Evolutionary conservation across 2,888 invertebrate species (phyloP).

Genomic region (Oxyteleia sp.): DNA sequence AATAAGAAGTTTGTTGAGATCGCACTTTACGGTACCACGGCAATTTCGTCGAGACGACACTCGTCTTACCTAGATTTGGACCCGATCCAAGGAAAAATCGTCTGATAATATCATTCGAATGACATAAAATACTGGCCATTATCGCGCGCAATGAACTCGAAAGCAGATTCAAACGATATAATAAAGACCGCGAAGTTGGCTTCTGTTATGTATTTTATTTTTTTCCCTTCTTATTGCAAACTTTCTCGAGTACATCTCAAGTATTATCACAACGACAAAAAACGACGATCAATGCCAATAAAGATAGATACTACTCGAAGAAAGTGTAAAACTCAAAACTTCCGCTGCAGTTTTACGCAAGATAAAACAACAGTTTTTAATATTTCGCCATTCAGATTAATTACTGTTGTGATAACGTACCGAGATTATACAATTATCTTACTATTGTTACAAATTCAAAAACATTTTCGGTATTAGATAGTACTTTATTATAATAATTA

Average conservation of each 20-base stretch:
- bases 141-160: conserved; percentile 81
- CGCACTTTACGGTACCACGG: conserved; percentile 72
- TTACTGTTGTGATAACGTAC: no score
- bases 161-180: conserved; percentile 79
- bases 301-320: conserved; percentile 49
- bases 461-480: no score
- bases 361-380: no score
- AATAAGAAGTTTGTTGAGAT: conserved; percentile 66
- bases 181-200: conserved; percentile 80
- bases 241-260: conserved; percentile 64
- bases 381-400: no score
- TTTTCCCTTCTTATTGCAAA: conserved; percentile 41
- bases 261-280: conserved; percentile 55
- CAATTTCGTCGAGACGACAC: conserved; percentile 81
- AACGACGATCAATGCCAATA: conserved; percentile 57
- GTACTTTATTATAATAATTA: no score
- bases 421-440: no score
- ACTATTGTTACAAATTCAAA: no score
- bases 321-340: conserved; percentile 26
- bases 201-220: conserved; percentile 72
- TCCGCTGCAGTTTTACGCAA: no score
- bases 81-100: conserved; percentile 78
- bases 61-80: conserved; percentile 82
- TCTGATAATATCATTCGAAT: conserved; percentile 83
- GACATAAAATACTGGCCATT: conserved; percentile 82